Evolutionary conservation across 2,113 vertebrate genomes (phyloP), one percentile per base, ranked within the genome.

Genomic region (Melospiza melodia): DNA sequence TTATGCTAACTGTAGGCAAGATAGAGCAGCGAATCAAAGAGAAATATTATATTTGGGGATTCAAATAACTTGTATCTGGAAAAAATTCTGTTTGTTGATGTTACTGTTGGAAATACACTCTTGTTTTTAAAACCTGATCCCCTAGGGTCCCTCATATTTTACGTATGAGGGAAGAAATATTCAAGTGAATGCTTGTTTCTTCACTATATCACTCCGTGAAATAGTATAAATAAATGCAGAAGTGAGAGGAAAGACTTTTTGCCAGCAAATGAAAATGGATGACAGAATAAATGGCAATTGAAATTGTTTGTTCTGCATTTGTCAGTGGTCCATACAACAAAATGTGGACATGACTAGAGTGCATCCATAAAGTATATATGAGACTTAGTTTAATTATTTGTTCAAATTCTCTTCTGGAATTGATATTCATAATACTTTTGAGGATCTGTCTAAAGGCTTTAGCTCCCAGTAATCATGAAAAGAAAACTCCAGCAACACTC

Each of bases 191-290:
- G 6, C 62, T 89, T 62, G 46, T 89, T 93, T 85, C 51, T 95
- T 35, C 12, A 35, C 62, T 89, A 28, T 68, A 87, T 84, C 54
- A 30, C 44, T 87, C 37, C 15, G 39, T 72, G 67, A 87, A 92
- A 93, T 87, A 66, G 37, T 54, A 90, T 63, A 89, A 91, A 84
- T 76, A 93, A 80, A 89, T 73, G 15, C n/a, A 87, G 46, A 73
- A 93, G 55, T 94, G 30, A 79, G 33, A 84, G 10, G 11, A 84
- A 94, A 94, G 11, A 2, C 2, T 59, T 84, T 78, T 89, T 69
- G 2, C 13, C 13, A 43, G 27, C 10, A 86, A 92, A 90, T 23
- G 20, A 62, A 61, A 87, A 81, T 2, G 3, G 14, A 82, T 62
- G 55, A 54, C 33, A 77, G 48, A 81, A 76, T 63, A 87, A 91